Conservation (phyloP, 2,797 vertebrate genomes). For the Danionella dracula region DNA sequence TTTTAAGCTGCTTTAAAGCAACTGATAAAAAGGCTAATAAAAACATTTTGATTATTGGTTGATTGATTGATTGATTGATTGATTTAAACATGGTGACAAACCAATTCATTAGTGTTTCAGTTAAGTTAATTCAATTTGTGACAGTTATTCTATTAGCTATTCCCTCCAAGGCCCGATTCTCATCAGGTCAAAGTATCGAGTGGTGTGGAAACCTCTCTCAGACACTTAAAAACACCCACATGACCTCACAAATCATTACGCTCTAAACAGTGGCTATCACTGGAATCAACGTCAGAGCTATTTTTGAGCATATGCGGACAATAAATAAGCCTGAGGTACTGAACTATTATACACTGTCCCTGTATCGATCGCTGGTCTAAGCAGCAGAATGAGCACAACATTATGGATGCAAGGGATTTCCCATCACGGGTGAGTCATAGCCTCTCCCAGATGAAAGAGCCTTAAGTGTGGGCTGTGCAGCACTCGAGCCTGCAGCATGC, state of each 20-base stretch:
- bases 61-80: too few species aligned
- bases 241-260: conserved; percentile 2
- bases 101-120: background rate
- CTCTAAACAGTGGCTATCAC: conserved; percentile 9
- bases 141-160: background rate
- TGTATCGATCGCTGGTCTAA: conserved; percentile 45
- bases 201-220: background rate
- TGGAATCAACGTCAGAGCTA: conserved; percentile 17
- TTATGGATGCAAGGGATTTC: conserved; percentile 44
- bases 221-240: background rate
- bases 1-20: too few species aligned
- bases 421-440: conserved; percentile 50
- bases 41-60: too few species aligned
- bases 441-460: conserved; percentile 39
- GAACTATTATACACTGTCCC: conserved; percentile 51
- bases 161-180: background rate
- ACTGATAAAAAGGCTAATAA: too few species aligned
- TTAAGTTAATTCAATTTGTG: background rate
- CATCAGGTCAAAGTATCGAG: conserved; percentile 6
- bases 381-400: conserved; percentile 34
- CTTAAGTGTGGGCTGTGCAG: conserved; percentile 34
- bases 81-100: too few species aligned
- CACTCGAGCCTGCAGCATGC: conserved; percentile 30
- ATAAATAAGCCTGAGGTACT: conserved; percentile 42
- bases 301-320: conserved; percentile 14